Conservation (phyloP, 2,113 vertebrate species). For the Pachyramphus minor region DNA sequence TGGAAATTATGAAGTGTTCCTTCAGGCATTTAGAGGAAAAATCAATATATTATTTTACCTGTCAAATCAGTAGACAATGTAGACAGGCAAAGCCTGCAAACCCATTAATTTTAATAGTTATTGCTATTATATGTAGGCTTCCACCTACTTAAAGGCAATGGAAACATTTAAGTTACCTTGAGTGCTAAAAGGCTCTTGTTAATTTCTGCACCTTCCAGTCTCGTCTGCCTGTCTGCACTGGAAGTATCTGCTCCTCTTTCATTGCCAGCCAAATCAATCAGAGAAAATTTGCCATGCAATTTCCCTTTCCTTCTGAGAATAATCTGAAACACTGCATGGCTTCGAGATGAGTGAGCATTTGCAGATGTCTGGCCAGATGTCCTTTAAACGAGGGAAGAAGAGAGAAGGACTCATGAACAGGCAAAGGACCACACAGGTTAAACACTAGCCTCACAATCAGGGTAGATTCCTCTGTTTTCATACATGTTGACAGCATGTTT, state of each 20-base stretch:
- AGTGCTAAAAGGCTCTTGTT: conserved; percentile 98
- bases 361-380: conserved; percentile 93
- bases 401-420: background rate
- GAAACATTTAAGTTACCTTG: conserved; percentile 79
- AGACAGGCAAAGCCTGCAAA: background rate
- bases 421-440: background rate
- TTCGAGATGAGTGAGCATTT: conserved; percentile 88
- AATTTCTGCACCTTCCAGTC: conserved; percentile 97
- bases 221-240: conserved; percentile 93
- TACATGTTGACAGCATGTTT: background rate
- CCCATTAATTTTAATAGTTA: background rate
- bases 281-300: conserved; percentile 97
- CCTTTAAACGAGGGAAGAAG: conserved; percentile 64
- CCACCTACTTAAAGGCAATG: background rate
- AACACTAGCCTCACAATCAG: background rate
- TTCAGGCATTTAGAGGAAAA: background rate
- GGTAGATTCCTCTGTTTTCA: background rate
- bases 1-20: background rate
- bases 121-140: background rate
- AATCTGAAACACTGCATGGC: conserved; percentile 98
- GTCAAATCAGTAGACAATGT: background rate
- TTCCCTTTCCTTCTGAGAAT: conserved; percentile 92
- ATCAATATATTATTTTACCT: background rate
- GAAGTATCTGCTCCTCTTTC: conserved; percentile 97
- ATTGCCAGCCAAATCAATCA: conserved; percentile 97